Base-by-base conservation (phyloP, 2,888 invertebrate species). In the Xanthorhoe designata region DNA sequence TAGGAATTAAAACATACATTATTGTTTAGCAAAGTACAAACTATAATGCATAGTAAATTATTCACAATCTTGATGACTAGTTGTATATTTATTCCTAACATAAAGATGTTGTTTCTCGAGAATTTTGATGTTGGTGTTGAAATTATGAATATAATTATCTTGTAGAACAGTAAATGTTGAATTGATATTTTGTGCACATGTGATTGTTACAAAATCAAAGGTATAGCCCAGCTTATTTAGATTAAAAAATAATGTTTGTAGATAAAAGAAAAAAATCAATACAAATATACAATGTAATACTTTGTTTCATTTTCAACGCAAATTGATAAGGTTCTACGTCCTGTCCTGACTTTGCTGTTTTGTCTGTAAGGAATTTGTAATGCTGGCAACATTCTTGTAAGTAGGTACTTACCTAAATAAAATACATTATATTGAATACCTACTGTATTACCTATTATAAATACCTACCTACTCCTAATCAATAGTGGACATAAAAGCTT, bases 271-370 rank as follows among this genome's bases (percentile, higher is more conserved):
- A 24, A 24, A 24, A 57, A 62, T 62, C 56, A 52, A 62, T 56
- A 55, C 50, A 62, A 62, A 51, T 62, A 56, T 62, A 62, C 62
- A 62, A 51, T 42, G n/a, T 38, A 62, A n/a, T 29, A 0, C 42
- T 18, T 54, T 54, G 62, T 62, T 66, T 62, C 45, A 55, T 65
- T 65, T 53, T 8, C 5, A 15, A 7, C 32, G 32, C 32, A 6
- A 32, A 32, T 32, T 32, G 32, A 32, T 32, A 4, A 32, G n/a
- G n/a, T n/a, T n/a, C n/a, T n/a, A n/a, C n/a, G n/a, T n/a, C 32
- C 24, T 24, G 7, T 7, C 32, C 7, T 7, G 4, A 32, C 32
- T 7, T 32, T 32, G 4, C 32, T 32, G 32, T 32, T 32, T 32
- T 6, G 32, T 7, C 7, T 32, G 5, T 32, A 7, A 1, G 32